Evolutionary conservation across 2,888 invertebrate genomes (phyloP).

Genomic region (Philaethria dido): DNA sequence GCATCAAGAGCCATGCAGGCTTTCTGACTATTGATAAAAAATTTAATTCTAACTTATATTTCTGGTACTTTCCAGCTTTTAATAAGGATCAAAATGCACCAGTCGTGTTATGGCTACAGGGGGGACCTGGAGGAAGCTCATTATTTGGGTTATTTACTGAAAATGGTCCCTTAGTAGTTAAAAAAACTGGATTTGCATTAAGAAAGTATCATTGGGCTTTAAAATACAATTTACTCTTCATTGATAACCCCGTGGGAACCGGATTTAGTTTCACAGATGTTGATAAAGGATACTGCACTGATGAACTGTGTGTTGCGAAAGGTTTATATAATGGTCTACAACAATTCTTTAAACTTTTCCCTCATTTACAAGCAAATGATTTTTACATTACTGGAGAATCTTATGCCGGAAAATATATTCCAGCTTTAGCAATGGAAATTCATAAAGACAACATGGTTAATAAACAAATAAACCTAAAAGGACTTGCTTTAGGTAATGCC

Average conservation of each 20-base stretch:
- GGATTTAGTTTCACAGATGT: slow-evolving; percentile 86
- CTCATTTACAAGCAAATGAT: slow-evolving; percentile 74
- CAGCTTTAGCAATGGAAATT: slow-evolving; percentile 79
- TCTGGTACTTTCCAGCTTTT: slow-evolving; percentile 86
- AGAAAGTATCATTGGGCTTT: slow-evolving; percentile 84
- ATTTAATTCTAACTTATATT: slow-evolving; percentile 84
- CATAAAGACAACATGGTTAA: slow-evolving; percentile 68
- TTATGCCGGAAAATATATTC: slow-evolving; percentile 84
- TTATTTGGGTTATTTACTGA: slow-evolving; percentile 84
- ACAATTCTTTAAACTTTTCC: slow-evolving; percentile 86
- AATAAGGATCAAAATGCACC: slow-evolving; percentile 69
- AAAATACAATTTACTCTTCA: slow-evolving; percentile 84
- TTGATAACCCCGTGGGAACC: slow-evolving; percentile 86
- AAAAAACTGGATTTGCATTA: slow-evolving; percentile 59
- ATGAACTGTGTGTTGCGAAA: slow-evolving; percentile 81
- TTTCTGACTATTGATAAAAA: slow-evolving; percentile 85
- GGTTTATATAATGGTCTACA: slow-evolving; percentile 78
- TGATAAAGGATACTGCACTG: slow-evolving; percentile 78
- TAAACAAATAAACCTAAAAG: slow-evolving; percentile 76
- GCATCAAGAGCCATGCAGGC: slow-evolving; percentile 83
- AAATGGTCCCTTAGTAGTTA: slow-evolving; percentile 83
- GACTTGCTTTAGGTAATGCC: slow-evolving; percentile 80
- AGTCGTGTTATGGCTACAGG: slow-evolving; percentile 83
- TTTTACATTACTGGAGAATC: slow-evolving; percentile 86
- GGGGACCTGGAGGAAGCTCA: slow-evolving; percentile 83